Evolutionary conservation across 1,140 invertebrate genomes (phyloP), one percentile per base, ranked within the genome.

Genomic region (Brachystomella parvula): DNA sequence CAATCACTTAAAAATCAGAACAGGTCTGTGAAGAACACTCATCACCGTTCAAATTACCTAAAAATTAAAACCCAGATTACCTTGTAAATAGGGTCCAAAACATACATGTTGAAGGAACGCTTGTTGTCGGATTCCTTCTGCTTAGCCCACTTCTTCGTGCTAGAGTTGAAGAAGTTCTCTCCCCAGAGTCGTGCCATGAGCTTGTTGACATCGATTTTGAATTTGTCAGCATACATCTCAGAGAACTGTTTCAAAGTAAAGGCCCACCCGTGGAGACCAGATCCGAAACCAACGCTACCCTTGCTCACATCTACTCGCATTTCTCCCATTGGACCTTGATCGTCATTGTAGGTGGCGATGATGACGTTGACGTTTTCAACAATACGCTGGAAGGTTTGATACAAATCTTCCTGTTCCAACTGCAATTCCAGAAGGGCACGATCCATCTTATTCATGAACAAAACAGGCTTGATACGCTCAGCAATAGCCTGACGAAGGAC

Each of bases 401-500:
- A 99, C 24, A 99, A 82, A 79, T 97, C 94, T 83, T 99, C 97
- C 72, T 89, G 85, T 59, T 93, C 94, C 71, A 98, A 81, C 78
- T 98, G 94, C 75, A 98, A 81, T 79, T 98, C 95, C 1, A 98
- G 82, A 44, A 98, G 83, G 74, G 94, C 96, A 75, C 95, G 88
- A 82, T 99, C 96, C 96, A 99, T 98, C 82, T 98, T 98, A 88
- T 99, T 98, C 95, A 98, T 98, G 87, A 99, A 98, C 69, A 98
- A 83, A 75, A 98, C 92, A 62, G 96, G 96, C 87, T 97, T 97
- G 76, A 99, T 98, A 78, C 96, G 88, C 81, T 99, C 96, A 71
- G 93, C 92, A 79, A 99, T 98, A 67, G 96, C 96, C 80, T 99
- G 96, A 83, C 96, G 90, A 74, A 99, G 81, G 66, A 99, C 96